A percentile compares a stretch with the other conserved stretches of the same genome.
Evolutionary conservation across 2,888 invertebrate species (phyloP).

Genomic region (Galeopsomyia nigrocyanea): DNA sequence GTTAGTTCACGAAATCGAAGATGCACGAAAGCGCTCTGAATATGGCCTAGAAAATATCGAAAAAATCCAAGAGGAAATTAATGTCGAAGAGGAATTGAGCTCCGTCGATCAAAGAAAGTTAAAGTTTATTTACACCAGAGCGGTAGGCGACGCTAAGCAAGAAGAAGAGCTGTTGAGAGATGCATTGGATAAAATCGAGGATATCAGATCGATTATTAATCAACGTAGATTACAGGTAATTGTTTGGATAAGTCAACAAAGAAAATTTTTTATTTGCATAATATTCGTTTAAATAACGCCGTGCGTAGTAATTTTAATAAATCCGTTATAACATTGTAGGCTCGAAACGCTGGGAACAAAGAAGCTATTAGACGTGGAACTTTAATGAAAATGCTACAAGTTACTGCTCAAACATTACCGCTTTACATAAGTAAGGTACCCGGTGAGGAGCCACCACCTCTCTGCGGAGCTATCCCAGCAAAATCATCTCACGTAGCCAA

Average conservation of each 20-base stretch:
- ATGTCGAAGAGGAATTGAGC: constrained; percentile 71
- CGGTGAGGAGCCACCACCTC: constrained; percentile 87
- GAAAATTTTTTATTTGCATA: no score
- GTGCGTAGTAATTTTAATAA: no score
- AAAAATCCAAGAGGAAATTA: constrained; percentile 79
- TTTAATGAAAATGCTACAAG: constrained; percentile 93
- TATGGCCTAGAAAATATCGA: constrained; percentile 83
- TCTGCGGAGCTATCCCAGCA: constrained; percentile 89
- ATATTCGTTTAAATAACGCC: no score
- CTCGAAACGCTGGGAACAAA: constrained; percentile 86
- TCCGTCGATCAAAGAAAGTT: constrained; percentile 77
- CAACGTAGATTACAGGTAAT: constrained; percentile 84
- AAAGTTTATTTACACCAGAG: constrained; percentile 83
- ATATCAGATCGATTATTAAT: constrained; percentile 89
- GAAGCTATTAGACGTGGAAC: constrained; percentile 93
- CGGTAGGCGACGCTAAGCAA: constrained; percentile 84
- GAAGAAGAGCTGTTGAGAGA: constrained; percentile 87
- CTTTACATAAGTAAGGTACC: constrained; percentile 87
- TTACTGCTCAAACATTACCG: constrained; percentile 91
- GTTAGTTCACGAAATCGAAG: constrained; percentile 84
- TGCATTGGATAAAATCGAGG: constrained; percentile 88
- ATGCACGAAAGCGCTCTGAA: constrained; percentile 82
- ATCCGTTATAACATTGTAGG: constrained; percentile 66
- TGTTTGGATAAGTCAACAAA: not conserved
- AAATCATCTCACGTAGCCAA: constrained; percentile 85